Evolutionary conservation across 2,797 vertebrate species (phyloP).

Genomic region (Rhodeus uyekii): DNA sequence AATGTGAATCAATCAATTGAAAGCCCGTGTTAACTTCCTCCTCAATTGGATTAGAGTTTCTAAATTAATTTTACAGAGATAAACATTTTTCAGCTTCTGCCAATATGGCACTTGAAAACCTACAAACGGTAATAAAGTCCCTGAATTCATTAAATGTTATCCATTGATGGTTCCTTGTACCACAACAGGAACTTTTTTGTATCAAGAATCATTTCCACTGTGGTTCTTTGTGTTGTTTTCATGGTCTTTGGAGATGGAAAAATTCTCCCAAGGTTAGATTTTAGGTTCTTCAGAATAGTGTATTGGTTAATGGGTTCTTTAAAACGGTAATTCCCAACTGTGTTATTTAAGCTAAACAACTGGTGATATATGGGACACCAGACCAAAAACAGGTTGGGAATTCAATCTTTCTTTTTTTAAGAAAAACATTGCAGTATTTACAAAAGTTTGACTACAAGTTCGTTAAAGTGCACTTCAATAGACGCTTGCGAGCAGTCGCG

Average conservation of each 20-base stretch:
- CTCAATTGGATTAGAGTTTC: conserved; percentile 2
- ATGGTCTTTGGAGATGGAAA: not conserved
- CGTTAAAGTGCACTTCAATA: not conserved
- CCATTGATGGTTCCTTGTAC: not conserved
- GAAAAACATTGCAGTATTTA: not conserved
- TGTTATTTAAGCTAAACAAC: not conserved
- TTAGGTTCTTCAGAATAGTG: not conserved
- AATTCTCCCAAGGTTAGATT: not conserved
- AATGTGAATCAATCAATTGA: conserved; percentile 7
- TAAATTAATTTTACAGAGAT: not conserved
- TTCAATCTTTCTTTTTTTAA: not conserved
- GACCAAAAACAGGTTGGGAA: not conserved
- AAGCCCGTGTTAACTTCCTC: not conserved
- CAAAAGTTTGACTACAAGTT: not conserved
- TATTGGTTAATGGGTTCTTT: not conserved
- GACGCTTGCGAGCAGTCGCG: not conserved
- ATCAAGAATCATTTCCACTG: not conserved
- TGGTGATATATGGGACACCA: not conserved
- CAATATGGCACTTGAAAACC: not conserved
- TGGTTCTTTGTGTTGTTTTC: not conserved
- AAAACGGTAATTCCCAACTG: not conserved
- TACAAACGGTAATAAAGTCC: not conserved
- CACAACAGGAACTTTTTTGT: not conserved
- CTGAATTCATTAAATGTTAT: not conserved
- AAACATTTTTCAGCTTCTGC: not conserved